Percentiles rank a stretch among this genome's conserved stretches.
Evolutionary conservation across 2,888 invertebrate genomes (phyloP).

Genomic region (Pheosia gnoma): DNA sequence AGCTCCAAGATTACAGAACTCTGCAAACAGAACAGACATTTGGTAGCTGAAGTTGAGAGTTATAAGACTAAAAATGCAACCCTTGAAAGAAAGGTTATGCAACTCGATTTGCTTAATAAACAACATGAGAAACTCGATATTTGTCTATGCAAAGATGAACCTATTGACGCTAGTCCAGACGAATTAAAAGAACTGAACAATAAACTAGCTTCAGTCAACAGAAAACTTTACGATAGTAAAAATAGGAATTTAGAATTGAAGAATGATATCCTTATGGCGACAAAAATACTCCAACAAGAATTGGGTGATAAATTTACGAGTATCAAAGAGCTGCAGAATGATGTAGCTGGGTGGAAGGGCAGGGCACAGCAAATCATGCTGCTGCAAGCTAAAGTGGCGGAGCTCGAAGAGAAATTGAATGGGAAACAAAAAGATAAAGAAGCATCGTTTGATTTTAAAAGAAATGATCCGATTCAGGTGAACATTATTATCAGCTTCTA

Average conservation of each 20-base stretch:
- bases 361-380: constrained; percentile 89
- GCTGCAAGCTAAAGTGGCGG: constrained; percentile 87
- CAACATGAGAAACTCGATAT: constrained; percentile 64
- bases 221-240: constrained; percentile 87
- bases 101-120: constrained; percentile 67
- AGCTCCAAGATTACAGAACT: constrained; percentile 87
- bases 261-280: constrained; percentile 88
- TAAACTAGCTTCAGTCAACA: constrained; percentile 83
- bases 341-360: constrained; percentile 88
- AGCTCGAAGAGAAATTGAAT: constrained; percentile 86
- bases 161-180: constrained; percentile 63
- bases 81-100: constrained; percentile 78
- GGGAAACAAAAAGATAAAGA: constrained; percentile 58
- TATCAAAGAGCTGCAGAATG: constrained; percentile 84
- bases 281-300: constrained; percentile 90
- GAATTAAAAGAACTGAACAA: constrained; percentile 85
- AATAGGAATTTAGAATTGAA: constrained; percentile 88
- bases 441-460: constrained; percentile 50
- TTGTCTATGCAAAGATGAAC: constrained; percentile 77
- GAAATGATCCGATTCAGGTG: constrained; percentile 66
- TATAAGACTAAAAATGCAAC: constrained; percentile 84
- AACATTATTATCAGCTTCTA: background rate
- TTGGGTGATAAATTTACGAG: constrained; percentile 88
- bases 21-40: constrained; percentile 86
- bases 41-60: constrained; percentile 85